Evolutionary conservation across 2,888 invertebrate species (phyloP), one percentile per base, ranked within the genome.

Genomic region (Chouioia cunea): DNA sequence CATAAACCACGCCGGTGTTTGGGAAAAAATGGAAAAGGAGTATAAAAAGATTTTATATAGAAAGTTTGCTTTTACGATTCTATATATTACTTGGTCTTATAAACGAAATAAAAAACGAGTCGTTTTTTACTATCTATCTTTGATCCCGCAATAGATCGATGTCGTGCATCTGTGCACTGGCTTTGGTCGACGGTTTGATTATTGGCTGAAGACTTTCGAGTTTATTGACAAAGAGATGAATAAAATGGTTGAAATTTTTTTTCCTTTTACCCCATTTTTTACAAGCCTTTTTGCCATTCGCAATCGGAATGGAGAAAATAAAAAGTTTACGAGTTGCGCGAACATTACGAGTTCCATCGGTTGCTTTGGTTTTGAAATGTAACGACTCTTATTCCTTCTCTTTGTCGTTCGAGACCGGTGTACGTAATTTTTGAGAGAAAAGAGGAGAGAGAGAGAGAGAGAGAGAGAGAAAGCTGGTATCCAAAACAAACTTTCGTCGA

Each of bases 291-390:
- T 58, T n/a, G n/a, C 43, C 46, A 52, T 46, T 44, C 59, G 12
- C 1, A 36, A 36, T 36, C 36, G 8, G 46, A 66, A 47, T 47
- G 47, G 27, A 63, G 36, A 54, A 52, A 63, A 62, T 60, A 62
- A 63, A 68, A 63, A 20, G 23, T 50, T 36, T 50, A 62, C 12
- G 50, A 57, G 50, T 44, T 27, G 18, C 4, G n/a, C n/a, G 16
- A 56, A 50, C 44, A 50, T 50, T 59, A 53, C 56, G 18, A 59
- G 52, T 44, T 58, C 18, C 46, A 63, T 62, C 50, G 63, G 36
- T 44, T 57, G 57, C 57, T 68, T 68, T 63, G 68, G 44, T 57
- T 68, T 68, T 68, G 44, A 57, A 57, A 63, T 50, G 44, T 63
- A 57, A 68, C 48, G 53, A 50, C 50, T 54, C 46, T 53, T 18